Conservation (phyloP, 2,888 invertebrate species). For the Habrosyne pyritoides region DNA sequence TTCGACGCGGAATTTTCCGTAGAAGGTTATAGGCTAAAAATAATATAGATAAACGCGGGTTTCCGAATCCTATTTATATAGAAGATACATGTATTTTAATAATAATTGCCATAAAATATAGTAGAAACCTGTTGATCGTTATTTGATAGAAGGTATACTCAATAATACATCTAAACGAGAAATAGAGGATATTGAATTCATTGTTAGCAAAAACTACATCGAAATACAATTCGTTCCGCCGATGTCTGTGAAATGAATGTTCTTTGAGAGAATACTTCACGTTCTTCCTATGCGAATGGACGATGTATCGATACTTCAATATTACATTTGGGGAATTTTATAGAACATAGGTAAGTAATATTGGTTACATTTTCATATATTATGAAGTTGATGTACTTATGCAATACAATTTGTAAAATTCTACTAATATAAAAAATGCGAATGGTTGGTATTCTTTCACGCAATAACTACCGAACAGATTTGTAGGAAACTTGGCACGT, state of each 20-base stretch:
- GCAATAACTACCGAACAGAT: too few species aligned
- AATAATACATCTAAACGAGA: neutral
- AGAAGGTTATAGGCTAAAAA: too few species aligned
- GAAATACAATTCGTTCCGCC: conserved; percentile 2
- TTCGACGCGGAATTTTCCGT: too few species aligned
- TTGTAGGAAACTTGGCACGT: too few species aligned
- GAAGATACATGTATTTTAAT: neutral
- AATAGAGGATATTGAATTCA: neutral
- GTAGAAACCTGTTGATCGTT: neutral
- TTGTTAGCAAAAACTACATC: neutral
- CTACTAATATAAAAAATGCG: too few species aligned
- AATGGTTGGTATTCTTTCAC: too few species aligned
- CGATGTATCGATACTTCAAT: neutral
- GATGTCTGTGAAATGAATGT: neutral
- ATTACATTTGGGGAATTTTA: neutral
- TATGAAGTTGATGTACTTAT: neutral
- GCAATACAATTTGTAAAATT: too few species aligned
- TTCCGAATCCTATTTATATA: neutral
- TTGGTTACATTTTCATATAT: neutral
- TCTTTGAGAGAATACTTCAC: neutral
- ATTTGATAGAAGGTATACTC: neutral
- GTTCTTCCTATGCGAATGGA: neutral
- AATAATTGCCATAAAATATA: neutral
- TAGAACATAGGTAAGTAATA: too few species aligned
- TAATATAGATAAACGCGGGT: neutral